Evolutionary conservation across 2,888 invertebrate genomes (phyloP), one percentile per base, ranked within the genome.

Genomic region (Mechanitis mazaeus): DNA sequence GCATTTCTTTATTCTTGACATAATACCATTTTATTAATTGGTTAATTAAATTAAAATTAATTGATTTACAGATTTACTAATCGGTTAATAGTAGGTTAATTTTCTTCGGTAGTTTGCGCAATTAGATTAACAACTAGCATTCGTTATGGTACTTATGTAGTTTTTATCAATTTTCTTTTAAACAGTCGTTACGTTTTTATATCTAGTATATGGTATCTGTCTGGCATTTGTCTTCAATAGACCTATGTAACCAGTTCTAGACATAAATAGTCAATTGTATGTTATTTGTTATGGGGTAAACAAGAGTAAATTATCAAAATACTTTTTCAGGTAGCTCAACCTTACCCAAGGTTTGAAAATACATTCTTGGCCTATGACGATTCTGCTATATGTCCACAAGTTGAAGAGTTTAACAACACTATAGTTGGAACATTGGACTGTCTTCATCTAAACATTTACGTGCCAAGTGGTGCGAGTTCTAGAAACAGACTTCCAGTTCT

Each of bases 401-500:
- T 67, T 9, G 69, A 75, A 58, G 61, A 64, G 45, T 63, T 78
- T 74, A 28, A 56, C 3, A 58, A 66, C 1, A 60, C 81, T n/a
- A 62, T 70, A 74, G 33, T 81, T 74, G 75, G 91, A 75, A 47
- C 77, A 33, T 80, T 90, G 60, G 90, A 92, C 68, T 94, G 94
- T 66, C 84, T 94, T 0, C 92, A 90, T 63, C 70, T 94, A 4
- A 93, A 93, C 73, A 89, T 93, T 0, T 94, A 92, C 71, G 91
- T 92, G 3, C 92, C 92, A 0, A 68, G 73, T 2, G 61, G 47
- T 3, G 69, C 72, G n/a, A 71, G 56, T 2, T 54, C 64, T 2
- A 64, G 57, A 28, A 64, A 74, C n/a, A 69, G 60, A 3, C 58
- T 79, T 0, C 81, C 87, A 20, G 76, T 87, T 2, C 68, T 85